phyloP scores from a whole-genome alignment of 2,888 invertebrate genomes.

The Lasioglossum zephyrum region DNA sequence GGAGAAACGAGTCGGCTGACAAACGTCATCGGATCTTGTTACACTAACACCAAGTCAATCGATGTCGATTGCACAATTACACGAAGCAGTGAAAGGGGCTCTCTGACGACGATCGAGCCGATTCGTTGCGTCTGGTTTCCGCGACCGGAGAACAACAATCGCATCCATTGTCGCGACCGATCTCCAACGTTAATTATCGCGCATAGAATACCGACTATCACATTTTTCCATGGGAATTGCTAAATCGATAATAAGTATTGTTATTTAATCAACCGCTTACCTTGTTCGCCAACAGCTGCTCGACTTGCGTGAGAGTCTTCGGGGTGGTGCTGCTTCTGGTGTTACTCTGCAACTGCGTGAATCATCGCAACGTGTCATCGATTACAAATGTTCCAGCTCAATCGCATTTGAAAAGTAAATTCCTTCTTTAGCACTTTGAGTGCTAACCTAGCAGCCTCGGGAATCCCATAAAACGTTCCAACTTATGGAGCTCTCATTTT shows the following conservation, averaged over 20 bases:
- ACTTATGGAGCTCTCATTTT: too few species aligned
- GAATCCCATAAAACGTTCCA: neutral
- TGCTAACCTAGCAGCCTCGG: neutral
- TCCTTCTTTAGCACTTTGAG: neutral
- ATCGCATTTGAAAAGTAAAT: neutral
- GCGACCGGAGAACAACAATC: conserved; percentile 39
- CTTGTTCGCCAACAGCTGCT: conserved; percentile 81
- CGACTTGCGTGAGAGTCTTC: conserved; percentile 81
- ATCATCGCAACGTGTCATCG: conserved; percentile 7
- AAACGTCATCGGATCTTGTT: neutral
- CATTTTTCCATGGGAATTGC: neutral
- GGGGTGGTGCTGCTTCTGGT: conserved; percentile 69
- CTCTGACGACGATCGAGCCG: conserved; percentile 10
- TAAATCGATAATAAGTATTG: neutral
- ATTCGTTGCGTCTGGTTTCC: conserved; percentile 31
- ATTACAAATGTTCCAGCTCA: neutral
- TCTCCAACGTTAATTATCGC: neutral
- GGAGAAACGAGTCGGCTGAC: conserved; percentile 23
- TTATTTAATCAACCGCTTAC: conserved; percentile 64
- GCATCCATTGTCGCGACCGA: neutral
- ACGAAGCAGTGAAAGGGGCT: conserved; percentile 66
- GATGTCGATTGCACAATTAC: conserved; percentile 31
- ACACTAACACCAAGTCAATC: conserved; percentile 10
- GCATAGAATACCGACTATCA: neutral
- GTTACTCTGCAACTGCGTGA: conserved; percentile 75